Percentiles rank a stretch among this genome's conserved stretches.
Conservation (phyloP, 2,113 vertebrate genomes). For the Perca flavescens region DNA sequence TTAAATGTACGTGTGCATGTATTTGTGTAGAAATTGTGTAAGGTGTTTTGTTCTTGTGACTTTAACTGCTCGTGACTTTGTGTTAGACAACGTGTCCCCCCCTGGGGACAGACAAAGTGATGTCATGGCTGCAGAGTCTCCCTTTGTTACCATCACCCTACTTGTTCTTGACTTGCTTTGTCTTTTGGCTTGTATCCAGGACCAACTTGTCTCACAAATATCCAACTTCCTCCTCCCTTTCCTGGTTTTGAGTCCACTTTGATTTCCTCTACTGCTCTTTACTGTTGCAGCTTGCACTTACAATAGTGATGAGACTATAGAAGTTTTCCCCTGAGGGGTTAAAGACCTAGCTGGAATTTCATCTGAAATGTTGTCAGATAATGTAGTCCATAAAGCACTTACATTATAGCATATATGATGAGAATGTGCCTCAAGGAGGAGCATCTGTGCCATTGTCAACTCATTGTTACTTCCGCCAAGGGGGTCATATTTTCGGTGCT, state of each 20-base stretch:
- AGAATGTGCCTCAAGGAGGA: slow-evolving; percentile 23
- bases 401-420: slow-evolving; percentile 18
- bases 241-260: slow-evolving; percentile 9
- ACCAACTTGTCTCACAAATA: slow-evolving; percentile 17
- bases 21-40: slow-evolving; percentile 14
- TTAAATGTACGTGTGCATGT: background rate
- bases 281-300: slow-evolving; percentile 21
- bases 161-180: slow-evolving; percentile 30
- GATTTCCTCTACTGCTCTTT: slow-evolving; percentile 2
- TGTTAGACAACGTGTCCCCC: slow-evolving; percentile 52
- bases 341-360: slow-evolving; percentile 13
- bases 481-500: no score
- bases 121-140: slow-evolving; percentile 68
- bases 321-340: slow-evolving; percentile 7
- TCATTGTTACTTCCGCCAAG: background rate
- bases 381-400: slow-evolving; percentile 11
- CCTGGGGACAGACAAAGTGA: slow-evolving; percentile 57
- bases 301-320: background rate
- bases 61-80: slow-evolving; percentile 53
- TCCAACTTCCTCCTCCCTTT: background rate
- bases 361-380: slow-evolving; percentile 4
- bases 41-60: slow-evolving; percentile 49
- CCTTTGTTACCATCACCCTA: slow-evolving; percentile 65
- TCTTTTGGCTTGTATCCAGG: background rate
- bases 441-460: slow-evolving; percentile 30